phyloP scores from a whole-genome alignment of 2,797 vertebrate genomes.

The Numenius phaeopus region DNA sequence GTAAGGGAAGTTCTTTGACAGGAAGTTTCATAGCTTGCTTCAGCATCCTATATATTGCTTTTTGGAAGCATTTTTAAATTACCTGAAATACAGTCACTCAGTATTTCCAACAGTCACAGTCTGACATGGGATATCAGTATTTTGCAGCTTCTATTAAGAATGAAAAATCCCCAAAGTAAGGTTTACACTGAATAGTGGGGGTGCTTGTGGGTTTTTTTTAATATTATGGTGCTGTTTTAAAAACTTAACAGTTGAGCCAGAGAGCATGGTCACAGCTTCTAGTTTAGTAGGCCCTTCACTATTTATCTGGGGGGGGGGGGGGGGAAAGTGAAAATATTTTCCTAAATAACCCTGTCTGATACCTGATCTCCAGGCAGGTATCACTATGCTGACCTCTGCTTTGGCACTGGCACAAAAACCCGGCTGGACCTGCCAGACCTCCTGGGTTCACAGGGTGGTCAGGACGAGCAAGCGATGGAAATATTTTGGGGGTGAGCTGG shows the following conservation, averaged over 20 bases:
- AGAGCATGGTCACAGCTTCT: rapidly evolving
- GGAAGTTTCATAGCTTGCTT: not conserved
- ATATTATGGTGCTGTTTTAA: not conserved
- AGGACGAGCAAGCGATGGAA: not conserved
- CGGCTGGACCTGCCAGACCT: slow-evolving; percentile 51
- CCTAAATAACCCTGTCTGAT: not conserved
- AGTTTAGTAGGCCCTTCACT: not conserved
- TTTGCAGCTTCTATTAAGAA: not conserved
- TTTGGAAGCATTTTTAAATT: not conserved
- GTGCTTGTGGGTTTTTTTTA: not conserved
- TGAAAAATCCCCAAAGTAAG: not conserved
- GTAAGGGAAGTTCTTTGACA: not conserved
- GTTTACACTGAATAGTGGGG: not conserved
- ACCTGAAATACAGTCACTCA: not conserved
- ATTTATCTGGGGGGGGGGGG: not conserved
- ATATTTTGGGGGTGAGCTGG: slow-evolving; percentile 25
- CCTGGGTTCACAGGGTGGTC: slow-evolving; percentile 39
- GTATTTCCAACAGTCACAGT: not conserved
- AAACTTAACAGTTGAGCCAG: not conserved
- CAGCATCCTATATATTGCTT: not conserved
- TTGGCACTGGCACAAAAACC: slow-evolving; percentile 42
- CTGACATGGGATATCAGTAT: not conserved
- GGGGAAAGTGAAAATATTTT: not conserved
- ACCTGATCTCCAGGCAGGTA: not conserved
- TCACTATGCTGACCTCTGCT: not conserved